These are phyloP conservation scores for Stegophylla sp. DNA, from an alignment of 2,888 invertebrate genomes.

Conservation along the genomic window DNA sequence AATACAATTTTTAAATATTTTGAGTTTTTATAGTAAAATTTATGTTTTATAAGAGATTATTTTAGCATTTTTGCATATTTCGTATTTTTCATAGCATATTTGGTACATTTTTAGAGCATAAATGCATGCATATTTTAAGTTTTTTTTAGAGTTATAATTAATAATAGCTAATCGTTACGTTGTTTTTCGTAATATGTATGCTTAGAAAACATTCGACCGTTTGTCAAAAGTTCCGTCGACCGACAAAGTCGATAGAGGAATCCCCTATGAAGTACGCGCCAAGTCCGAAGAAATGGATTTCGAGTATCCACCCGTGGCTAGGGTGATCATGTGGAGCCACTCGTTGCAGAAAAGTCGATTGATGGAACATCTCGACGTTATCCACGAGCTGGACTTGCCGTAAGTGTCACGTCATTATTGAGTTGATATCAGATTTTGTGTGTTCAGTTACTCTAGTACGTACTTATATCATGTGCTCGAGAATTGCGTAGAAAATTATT, in stretches of 20 bases:
- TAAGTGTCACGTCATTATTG: background rate
- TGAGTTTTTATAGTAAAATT: too few species aligned
- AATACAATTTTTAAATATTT: too few species aligned
- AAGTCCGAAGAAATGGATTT: background rate
- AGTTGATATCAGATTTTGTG: too few species aligned
- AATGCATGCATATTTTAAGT: too few species aligned
- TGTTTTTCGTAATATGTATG: background rate
- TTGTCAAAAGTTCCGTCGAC: background rate
- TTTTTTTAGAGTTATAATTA: too few species aligned
- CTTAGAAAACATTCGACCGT: constrained; percentile 17
- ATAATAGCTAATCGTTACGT: background rate
- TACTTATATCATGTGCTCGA: too few species aligned
- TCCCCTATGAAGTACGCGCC: background rate
- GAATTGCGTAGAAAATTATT: too few species aligned
- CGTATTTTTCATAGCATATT: too few species aligned
- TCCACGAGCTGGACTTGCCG: constrained; percentile 21
- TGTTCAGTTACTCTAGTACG: too few species aligned
- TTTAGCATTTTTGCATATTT: too few species aligned
- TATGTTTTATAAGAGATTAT: too few species aligned
- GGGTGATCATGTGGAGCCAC: constrained; percentile 39
- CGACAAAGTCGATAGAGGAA: background rate
- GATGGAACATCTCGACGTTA: background rate
- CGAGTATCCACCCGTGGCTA: constrained; percentile 19
- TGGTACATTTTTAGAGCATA: too few species aligned
- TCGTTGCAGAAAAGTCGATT: constrained; percentile 18